Base-by-base conservation (phyloP, 2,797 vertebrate genomes). In the Erpetoichthys calabaricus region DNA sequence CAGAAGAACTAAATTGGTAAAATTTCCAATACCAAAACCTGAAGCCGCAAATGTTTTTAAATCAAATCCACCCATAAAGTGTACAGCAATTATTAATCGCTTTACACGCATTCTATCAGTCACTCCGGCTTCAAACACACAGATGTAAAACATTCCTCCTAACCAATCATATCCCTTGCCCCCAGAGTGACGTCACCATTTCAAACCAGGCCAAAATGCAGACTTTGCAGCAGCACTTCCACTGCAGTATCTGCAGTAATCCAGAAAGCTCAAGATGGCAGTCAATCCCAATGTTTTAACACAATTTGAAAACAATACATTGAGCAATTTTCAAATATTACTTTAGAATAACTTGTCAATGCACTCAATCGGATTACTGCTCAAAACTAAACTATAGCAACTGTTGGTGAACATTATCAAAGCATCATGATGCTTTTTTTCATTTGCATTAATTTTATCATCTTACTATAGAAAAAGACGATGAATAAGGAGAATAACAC, bases 161-260 rank as follows among this genome's bases (percentile, higher is more conserved):
- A 60, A 51, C 55, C 57, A 47, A 42, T 45, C 7, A 10, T 10
- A 8, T 41, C 10, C 51, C 44, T 65, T 7, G 65, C 42, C 51
- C 42, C 53, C 41, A 57, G 47, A 8, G 55, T 86, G 81, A 86
- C 67, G 73, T 86, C 81, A 85, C 65, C 78, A 59, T 43, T 65
- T 62, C 60, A 59, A 59, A 67, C 59, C 70, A 53, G 61, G 64
- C 62, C 54, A 43, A 8, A 49, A 64, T 54, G 65, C 68, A 63
- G 64, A 41, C 46, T 62, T 62, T 8, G 42, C 53, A 54, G 53
- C 56, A 7, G 62, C 58, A 55, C 59, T 63, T 58, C 55, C 57
- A 58, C 70, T 50, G 72, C 71, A 64, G 73, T 53, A 65, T 70
- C 75, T 53, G 67, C 68, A 59, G 62, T 60, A 56, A 53, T 60